Evolutionary conservation across 2,113 vertebrate species (phyloP), one percentile per base, ranked within the genome.

Genomic region (Mystacornis crossleyi): DNA sequence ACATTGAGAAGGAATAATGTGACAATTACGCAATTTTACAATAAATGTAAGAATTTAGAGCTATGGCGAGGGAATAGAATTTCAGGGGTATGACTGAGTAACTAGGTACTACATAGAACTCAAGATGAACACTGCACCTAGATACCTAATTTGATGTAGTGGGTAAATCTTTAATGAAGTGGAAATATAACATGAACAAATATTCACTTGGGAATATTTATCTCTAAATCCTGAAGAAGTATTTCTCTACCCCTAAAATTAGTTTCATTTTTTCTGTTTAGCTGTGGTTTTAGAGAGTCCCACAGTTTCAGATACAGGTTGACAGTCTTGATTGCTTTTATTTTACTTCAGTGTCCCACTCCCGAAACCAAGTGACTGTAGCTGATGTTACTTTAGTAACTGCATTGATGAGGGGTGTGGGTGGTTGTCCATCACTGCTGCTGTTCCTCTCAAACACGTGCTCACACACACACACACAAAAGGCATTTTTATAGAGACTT

Each of bases 381-480:
- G 38, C 33, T 81, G 70, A 6, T 60, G 25, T 2, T 18, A 2
- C 51, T n/a, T 10, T 2, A 26, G 19, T 42, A 40, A 33, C 28
- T 48, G 24, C 24, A 11, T 36, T 26, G n/a, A 1, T 54, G 36
- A 3, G 34, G 42, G 23, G 4, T 0, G 1, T 64, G 53, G 25
- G 48, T 60, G 19, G n/a, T 50, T 66, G 51, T 50, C 89, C 26
- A 10, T 53, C 8, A 3, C 61, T 54, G 61, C 66, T 79, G 34
- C 19, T 86, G 34, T 43, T 58, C 23, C 53, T 36, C 12, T 54
- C 78, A 58, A 40, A 51, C 23, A 45, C 33, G 2, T 53, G 55
- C 23, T 11, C n/a, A 25, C 57, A 12, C 53, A 54, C 40, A 31
- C 12, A 34, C 28, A 14, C 18, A 34, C 1, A 13, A 5, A 58